These are phyloP conservation scores for Cheilosia impressa DNA, from an alignment of 2,888 invertebrate species.

Conservation along the genomic window DNA sequence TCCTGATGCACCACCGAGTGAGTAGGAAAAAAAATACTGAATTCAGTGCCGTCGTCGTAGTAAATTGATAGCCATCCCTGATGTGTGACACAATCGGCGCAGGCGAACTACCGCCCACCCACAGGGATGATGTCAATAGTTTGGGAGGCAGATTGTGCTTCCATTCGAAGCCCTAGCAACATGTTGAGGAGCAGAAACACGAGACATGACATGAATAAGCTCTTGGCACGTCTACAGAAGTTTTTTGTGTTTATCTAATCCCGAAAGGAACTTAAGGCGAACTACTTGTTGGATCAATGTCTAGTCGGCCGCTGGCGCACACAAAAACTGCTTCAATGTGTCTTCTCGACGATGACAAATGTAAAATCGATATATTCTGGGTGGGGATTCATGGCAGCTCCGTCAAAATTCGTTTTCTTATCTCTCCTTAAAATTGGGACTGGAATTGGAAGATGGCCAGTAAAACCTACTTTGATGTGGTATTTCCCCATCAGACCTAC, in stretches of 20 bases:
- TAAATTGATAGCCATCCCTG: slow-evolving; percentile 59
- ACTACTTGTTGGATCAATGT: slow-evolving; percentile 76
- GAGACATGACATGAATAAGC: neutral
- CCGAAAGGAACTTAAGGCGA: slow-evolving; percentile 13
- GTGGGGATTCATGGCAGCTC: neutral
- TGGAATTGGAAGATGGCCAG: too few species aligned
- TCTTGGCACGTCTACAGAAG: slow-evolving; percentile 31
- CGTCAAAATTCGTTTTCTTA: too few species aligned
- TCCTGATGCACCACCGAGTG: slow-evolving; percentile 22
- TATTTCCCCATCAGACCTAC: too few species aligned
- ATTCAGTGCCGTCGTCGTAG: neutral
- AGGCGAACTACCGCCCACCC: slow-evolving; percentile 56
- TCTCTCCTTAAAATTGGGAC: too few species aligned
- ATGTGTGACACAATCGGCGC: slow-evolving; percentile 76
- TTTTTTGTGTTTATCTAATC: neutral
- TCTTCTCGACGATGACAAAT: neutral
- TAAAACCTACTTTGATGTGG: too few species aligned
- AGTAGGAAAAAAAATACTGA: slow-evolving; percentile 26
- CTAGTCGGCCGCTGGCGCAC: slow-evolving; percentile 18
- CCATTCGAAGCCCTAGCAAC: slow-evolving; percentile 44
- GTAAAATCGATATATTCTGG: slow-evolving; percentile 48
- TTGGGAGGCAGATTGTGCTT: neutral
- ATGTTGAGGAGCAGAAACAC: slow-evolving; percentile 43
- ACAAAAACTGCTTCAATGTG: neutral
- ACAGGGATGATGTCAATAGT: slow-evolving; percentile 57